Evolutionary conservation across 1,140 invertebrate genomes (phyloP).

Genomic region (Cheumatopsyche charites): DNA sequence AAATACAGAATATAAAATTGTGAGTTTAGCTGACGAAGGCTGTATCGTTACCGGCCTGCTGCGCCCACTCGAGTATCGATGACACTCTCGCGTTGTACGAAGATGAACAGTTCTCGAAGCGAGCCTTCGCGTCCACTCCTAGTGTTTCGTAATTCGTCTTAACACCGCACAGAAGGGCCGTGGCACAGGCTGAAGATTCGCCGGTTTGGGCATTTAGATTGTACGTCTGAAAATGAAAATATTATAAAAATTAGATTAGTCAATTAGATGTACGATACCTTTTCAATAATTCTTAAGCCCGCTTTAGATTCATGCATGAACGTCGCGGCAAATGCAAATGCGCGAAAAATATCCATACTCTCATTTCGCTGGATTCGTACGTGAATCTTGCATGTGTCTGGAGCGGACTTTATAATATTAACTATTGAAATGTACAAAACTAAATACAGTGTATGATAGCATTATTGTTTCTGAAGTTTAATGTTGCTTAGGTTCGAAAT

Average conservation of each 20-base stretch:
- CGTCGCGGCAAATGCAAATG: no score
- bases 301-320: no score
- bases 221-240: slow-evolving; percentile 69
- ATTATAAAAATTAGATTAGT: no score
- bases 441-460: no score
- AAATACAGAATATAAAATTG: no score
- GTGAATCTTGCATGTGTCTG: no score
- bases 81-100: slow-evolving; percentile 67
- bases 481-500: neutral
- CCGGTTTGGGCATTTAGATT: slow-evolving; percentile 78
- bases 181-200: slow-evolving; percentile 80
- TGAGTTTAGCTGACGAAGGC: neutral
- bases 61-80: slow-evolving; percentile 82
- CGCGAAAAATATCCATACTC: neutral
- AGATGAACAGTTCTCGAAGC: slow-evolving; percentile 63
- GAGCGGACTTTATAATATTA: no score
- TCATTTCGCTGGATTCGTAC: no score
- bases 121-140: slow-evolving; percentile 70
- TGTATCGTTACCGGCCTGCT: slow-evolving; percentile 66
- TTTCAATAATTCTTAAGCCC: no score
- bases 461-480: neutral
- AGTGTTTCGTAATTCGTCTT: slow-evolving; percentile 79
- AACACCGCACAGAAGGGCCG: slow-evolving; percentile 76
- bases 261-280: no score
- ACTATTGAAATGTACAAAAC: no score